A percentile compares a stretch with the other conserved stretches of the same genome.
phyloP scores from a whole-genome alignment of 2,797 vertebrate species.

The Ctenopoma multispine region DNA sequence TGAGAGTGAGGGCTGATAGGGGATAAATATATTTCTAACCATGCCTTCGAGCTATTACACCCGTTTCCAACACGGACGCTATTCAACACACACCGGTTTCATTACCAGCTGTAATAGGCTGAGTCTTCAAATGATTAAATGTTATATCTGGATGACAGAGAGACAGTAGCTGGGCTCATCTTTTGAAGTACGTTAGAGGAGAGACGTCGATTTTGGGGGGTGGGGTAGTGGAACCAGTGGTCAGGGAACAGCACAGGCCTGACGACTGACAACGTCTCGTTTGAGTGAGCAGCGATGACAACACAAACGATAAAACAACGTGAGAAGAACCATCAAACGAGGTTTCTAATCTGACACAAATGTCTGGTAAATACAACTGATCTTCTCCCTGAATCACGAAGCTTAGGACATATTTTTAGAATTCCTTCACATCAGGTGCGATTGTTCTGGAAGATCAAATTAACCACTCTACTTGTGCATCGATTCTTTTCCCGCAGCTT shows the following conservation, averaged over 20 bases:
- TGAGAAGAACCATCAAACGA: too few species aligned
- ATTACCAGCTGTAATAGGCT: constrained; percentile 93
- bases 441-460: too few species aligned
- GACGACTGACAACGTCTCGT: too few species aligned
- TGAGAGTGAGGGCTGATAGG: constrained; percentile 93
- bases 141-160: constrained; percentile 87
- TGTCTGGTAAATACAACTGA: too few species aligned
- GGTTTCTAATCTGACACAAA: too few species aligned
- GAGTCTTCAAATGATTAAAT: constrained; percentile 92
- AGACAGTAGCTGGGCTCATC: constrained; percentile 86
- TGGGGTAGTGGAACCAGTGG: constrained; percentile 10
- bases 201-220: constrained; percentile 50
- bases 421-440: too few species aligned
- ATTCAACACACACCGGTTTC: constrained; percentile 91
- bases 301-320: too few species aligned
- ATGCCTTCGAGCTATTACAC: constrained; percentile 93
- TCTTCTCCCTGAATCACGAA: too few species aligned
- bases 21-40: constrained; percentile 95
- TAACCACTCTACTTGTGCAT: neutral
- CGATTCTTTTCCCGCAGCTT: neutral
- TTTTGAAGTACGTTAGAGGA: constrained; percentile 84
- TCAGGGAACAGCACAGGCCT: constrained; percentile 26
- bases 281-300: too few species aligned
- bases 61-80: constrained; percentile 89
- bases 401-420: too few species aligned